Evolutionary conservation across 2,113 vertebrate species (phyloP).

Genomic region (Saiga tatarica): DNA sequence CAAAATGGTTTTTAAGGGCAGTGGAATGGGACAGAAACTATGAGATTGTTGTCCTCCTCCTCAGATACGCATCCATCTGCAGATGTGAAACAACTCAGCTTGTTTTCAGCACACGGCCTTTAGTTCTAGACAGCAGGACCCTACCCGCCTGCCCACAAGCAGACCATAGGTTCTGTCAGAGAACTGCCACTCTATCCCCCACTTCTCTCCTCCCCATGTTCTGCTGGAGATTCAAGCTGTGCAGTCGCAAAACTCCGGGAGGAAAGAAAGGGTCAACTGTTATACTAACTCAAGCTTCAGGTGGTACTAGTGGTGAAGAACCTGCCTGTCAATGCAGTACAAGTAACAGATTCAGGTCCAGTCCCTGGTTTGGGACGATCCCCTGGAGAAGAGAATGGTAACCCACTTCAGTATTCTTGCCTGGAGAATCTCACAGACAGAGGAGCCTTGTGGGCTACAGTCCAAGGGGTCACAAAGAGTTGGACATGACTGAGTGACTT

Average conservation of each 20-base stretch:
- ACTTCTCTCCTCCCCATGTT: background rate
- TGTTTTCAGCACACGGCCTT: background rate
- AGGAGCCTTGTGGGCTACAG: background rate
- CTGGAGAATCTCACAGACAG: background rate
- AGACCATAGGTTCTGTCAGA: background rate
- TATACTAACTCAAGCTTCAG: background rate
- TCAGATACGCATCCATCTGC: background rate
- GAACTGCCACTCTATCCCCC: background rate
- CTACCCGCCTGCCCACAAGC: background rate
- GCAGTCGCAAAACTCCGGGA: background rate
- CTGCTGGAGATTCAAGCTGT: background rate
- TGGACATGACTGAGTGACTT: accelerated
- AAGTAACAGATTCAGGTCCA: background rate
- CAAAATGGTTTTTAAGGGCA: background rate
- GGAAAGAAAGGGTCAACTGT: background rate
- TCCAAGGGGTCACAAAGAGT: background rate
- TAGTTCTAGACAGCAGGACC: background rate
- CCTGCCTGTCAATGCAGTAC: background rate
- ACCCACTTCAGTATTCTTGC: background rate
- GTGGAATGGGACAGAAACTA: background rate
- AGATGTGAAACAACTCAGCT: background rate
- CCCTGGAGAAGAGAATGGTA: background rate
- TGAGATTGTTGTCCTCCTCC: background rate
- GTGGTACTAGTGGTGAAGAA: background rate
- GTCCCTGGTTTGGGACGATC: background rate